Base-by-base conservation (phyloP, 2,113 vertebrate genomes). In the Ochotona curzoniae region DNA sequence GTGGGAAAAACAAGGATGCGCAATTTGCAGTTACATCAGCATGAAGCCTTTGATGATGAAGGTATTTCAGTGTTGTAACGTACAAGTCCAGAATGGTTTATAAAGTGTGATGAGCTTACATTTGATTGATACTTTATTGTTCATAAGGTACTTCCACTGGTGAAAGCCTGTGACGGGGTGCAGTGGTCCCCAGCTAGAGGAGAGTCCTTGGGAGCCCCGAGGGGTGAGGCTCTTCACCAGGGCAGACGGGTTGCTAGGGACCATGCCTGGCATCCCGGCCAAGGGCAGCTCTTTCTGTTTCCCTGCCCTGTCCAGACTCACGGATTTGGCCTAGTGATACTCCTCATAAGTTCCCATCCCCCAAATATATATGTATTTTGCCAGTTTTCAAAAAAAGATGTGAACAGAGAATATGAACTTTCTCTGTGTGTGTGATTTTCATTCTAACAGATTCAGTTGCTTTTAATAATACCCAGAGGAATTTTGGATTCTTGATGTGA, bases 31-130 rank as follows among this genome's bases (percentile, higher is more conserved):
- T 95, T 97, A 83, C 96, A 96, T 11, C 96, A 97, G 64, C 97
- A 90, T 61, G 97, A 98, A 86, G 97, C 96, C 87, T 90, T 32
- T 96, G 91, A 97, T 10, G 95, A 97, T 94, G 98, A 98, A 98
- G 98, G 98, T 98, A 98, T 95, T 95, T 96, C n/a, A 93, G 0
- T 92, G 54, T 57, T 6, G 54, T 57, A 18, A 57, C 54, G 14
- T 57, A 57, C 13, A 57, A 57, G 54, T 71, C 35, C 32, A 1
- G 47, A 74, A 47, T 49, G 20, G 28, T 89, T 80, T 44, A 49
- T 82, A 32, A 69, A 79, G 60, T 47, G 8, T 66, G n/a, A 74
- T 87, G 30, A 73, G 28, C 61, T 83, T 63, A 64, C 0, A 49
- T 54, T 91, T 28, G 38, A 35, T 86, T 82, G 67, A 28, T 26